A percentile compares a stretch with the other conserved stretches of the same genome.
Evolutionary conservation across 2,113 vertebrate genomes (phyloP).

Genomic region (Mastomys natalensis): DNA sequence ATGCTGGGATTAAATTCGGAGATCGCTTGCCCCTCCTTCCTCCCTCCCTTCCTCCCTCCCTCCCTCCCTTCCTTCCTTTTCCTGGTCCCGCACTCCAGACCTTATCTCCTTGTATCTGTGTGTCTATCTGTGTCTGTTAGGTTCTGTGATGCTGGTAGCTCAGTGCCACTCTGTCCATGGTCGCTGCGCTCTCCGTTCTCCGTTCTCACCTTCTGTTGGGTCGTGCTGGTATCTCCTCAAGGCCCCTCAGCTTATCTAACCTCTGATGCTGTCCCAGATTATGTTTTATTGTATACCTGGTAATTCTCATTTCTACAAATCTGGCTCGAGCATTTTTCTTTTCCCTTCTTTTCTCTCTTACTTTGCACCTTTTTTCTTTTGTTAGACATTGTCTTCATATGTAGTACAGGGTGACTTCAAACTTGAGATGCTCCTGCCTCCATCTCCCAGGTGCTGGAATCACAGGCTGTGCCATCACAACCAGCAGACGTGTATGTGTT

Average conservation of each 20-base stretch:
- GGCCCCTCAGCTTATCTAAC: background rate
- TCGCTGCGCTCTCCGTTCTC: background rate
- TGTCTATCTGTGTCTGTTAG: background rate
- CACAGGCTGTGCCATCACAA: background rate
- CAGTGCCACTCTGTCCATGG: background rate
- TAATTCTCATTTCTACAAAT: background rate
- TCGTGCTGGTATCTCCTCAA: background rate
- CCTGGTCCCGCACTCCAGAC: background rate
- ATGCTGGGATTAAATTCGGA: background rate
- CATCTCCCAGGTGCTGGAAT: background rate
- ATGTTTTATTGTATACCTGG: background rate
- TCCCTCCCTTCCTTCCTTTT: background rate
- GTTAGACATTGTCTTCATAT: background rate
- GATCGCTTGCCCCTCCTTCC: background rate
- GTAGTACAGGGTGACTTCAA: background rate
- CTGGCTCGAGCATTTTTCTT: background rate
- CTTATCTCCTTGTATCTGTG: background rate
- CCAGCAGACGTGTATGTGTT: background rate
- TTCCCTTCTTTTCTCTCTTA: background rate
- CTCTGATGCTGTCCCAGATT: background rate
- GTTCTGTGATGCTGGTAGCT: background rate
- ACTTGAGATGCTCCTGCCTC: background rate
- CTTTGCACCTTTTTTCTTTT: background rate
- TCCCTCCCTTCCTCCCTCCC: too few relatives aligned
- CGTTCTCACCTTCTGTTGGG: background rate